Evolutionary conservation across 2,888 invertebrate species (phyloP).

Genomic region (Papilio demoleus): DNA sequence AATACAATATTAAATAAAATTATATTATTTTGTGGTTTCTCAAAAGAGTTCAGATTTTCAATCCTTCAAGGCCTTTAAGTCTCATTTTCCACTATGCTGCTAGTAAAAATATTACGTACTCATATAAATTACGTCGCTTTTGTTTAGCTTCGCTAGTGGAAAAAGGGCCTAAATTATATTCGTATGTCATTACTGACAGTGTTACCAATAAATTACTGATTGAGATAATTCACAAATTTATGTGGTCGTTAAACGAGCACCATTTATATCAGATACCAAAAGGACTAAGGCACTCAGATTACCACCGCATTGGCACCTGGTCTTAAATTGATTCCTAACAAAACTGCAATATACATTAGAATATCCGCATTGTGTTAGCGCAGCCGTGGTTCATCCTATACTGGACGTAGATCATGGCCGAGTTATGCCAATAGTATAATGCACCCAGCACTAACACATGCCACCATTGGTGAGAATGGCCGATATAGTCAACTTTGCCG

Average conservation of each 20-base stretch:
- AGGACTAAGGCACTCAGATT: constrained; percentile 10
- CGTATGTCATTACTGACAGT: no score
- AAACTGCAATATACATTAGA: constrained; percentile 56
- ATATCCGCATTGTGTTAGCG: constrained; percentile 85
- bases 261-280: background rate
- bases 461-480: constrained; percentile 99
- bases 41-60: no score
- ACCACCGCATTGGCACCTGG: background rate
- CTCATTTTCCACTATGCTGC: no score
- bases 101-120: no score
- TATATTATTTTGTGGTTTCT: no score
- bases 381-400: constrained; percentile 92
- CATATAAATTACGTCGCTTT: no score
- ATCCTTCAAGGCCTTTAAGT: no score
- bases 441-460: constrained; percentile 95
- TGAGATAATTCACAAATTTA: no score
- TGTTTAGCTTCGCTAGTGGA: background rate
- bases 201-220: no score
- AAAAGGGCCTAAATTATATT: background rate
- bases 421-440: constrained; percentile 97
- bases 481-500: constrained; percentile 95
- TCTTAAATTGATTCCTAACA: constrained; percentile 12
- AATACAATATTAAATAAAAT: no score
- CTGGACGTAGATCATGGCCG: constrained; percentile 92
- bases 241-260: background rate